Evolutionary conservation across 2,797 vertebrate species (phyloP), one percentile per base, ranked within the genome.

Genomic region (Bucorvus abyssinicus): DNA sequence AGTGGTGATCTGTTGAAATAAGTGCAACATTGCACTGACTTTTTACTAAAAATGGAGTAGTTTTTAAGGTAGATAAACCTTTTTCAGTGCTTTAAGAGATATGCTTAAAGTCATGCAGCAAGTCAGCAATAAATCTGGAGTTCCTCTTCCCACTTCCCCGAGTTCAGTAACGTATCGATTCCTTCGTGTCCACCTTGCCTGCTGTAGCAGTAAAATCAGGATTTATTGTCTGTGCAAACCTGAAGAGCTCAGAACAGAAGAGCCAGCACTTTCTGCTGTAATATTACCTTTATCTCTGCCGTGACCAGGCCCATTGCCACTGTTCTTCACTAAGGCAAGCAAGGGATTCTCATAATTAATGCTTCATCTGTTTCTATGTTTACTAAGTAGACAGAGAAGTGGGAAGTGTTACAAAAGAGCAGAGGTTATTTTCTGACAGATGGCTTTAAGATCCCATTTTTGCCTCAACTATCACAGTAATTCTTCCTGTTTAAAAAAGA

Each of bases 161-260:
- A 36, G 77, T 71, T 80, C 55, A 86, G 50, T 61, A 49, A 59
- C 21, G 30, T 84, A 75, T 96, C 0, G 3, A 83, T 96, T 79
- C 44, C 74, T 87, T 69, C 1, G 0, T 65, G 80, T 65, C 57
- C 53, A 19, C 2, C 0, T 63, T 94, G 67, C 73, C 77, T 79
- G 56, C 63, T 82, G 23, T 63, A 57, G 75, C 65, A 73, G 78
- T 78, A 63, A 90, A 93, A 74, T 56, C 55, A 65, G 90, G 78
- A 89, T 90, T 94, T 65, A 82, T 78, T 79, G 87, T 78, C 93
- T 40, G 22, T 90, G 87, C 81, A 90, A 42, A 87, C 36, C 23
- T 69, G 8, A 61, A 74, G 80, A 89, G 78, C 92, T 84, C 68
- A 52, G 92, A 95, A 85, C 14, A 76, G 70, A 91, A 63, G 64